Percentiles rank a stretch among this genome's conserved stretches.
Conservation (phyloP, 2,888 invertebrate genomes). For the Hirtodrosophila cameraria region DNA sequence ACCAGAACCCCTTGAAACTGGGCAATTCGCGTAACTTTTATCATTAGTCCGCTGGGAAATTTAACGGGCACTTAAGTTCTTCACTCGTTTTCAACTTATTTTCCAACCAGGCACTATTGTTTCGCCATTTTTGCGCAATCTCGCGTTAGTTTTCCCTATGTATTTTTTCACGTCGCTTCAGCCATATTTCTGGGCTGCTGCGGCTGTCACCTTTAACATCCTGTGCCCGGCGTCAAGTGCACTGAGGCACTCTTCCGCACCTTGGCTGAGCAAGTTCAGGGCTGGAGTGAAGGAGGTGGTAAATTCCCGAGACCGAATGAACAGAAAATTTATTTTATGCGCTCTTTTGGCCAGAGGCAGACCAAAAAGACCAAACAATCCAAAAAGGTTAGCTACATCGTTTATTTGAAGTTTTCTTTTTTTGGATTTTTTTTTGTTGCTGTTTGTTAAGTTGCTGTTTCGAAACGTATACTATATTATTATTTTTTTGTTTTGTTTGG, state of each 20-base stretch:
- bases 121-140: conserved; percentile 59
- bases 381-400: conserved; percentile 61
- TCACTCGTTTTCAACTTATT: conserved; percentile 67
- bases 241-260: conserved; percentile 35
- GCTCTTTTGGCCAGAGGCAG: conserved; percentile 47
- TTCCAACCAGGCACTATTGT: conserved; percentile 64
- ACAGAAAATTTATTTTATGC: conserved; percentile 74
- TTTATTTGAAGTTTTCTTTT: conserved; percentile 62
- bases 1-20: conserved; percentile 12
- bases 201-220: conserved; percentile 72
- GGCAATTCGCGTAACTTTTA: conserved; percentile 74
- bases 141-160: conserved; percentile 38
- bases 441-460: conserved; percentile 35
- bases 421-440: conserved; percentile 26
- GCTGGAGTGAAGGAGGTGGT: neutral
- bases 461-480: conserved; percentile 19
- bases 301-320: conserved; percentile 31
- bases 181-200: conserved; percentile 29
- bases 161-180: conserved; percentile 7
- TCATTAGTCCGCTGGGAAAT: conserved; percentile 83
- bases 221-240: conserved; percentile 51
- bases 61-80: conserved; percentile 82
- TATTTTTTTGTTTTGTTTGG: conserved; percentile 33
- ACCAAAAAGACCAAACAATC: conserved; percentile 36
- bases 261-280: conserved; percentile 13